Base-by-base conservation (phyloP, 2,113 vertebrate species). In the Serilophus lunatus region DNA sequence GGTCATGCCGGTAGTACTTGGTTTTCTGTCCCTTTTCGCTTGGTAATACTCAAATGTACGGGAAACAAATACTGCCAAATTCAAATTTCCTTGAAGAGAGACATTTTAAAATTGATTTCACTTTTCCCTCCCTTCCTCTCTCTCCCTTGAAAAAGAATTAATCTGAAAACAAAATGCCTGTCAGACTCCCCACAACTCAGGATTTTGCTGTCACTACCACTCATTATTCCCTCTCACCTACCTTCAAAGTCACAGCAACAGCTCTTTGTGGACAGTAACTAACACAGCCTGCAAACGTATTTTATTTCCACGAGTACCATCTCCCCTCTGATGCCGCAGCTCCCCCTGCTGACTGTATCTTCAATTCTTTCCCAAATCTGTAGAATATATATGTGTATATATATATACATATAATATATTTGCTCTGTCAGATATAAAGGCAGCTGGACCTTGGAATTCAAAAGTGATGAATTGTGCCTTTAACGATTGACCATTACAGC, bases 271-370 rank as follows among this genome's bases (percentile, higher is more conserved):
- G 38, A 47, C 16, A 65, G 29, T 19, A 56, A 19, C 23, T 65
- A 40, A 29, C 7, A 19, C 50, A 77, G 19, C 14, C 35, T 66
- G 40, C 6, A 61, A 50, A 12, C 0, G 0, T 57, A 35, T 64
- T 86, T 81, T 51, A 29, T 28, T 75, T 89, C 40, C 6, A 7
- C 5, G 23, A 18, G 23, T 33, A n/a, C 47, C 56, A 44, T 36
- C 29, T 82, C 33, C 47, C 38, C 35, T 79, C 28, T 25, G n/a
- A 38, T 57, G 40, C 28, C 57, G 54, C 0, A 0, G 25, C 60
- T 74, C 45, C 85, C 85, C 47, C 56, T 93, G 61, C 53, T 47
- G 69, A 54, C 38, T 3, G 1, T 15, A 56, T 76, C 13, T n/a
- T 63, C n/a, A 2, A 47, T n/a, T 86, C 11, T 71, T 33, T 88